Evolutionary conservation across 2,113 vertebrate species (phyloP).

Genomic region (Ochotona curzoniae): DNA sequence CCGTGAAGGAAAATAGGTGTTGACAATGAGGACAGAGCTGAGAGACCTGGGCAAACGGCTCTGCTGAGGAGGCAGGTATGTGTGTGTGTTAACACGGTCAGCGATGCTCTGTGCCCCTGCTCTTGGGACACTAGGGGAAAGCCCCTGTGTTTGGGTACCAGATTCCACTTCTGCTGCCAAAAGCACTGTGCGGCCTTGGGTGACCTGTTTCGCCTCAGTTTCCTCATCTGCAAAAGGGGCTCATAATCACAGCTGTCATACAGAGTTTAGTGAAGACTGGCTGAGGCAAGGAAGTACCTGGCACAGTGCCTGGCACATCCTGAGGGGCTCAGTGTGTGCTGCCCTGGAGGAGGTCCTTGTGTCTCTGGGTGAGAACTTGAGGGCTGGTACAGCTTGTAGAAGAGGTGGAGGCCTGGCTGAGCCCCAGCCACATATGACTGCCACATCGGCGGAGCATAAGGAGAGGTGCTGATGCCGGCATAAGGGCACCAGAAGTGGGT

Average conservation of each 20-base stretch:
- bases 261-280: background rate
- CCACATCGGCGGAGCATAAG: background rate
- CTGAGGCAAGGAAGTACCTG: background rate
- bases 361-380: background rate
- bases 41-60: background rate
- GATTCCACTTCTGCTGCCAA: background rate
- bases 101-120: background rate
- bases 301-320: background rate
- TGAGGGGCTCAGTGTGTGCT: background rate
- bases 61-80: background rate
- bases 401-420: background rate
- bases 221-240: background rate
- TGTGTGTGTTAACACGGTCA: background rate
- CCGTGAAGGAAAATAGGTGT: conserved; percentile 91
- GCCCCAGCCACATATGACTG: background rate
- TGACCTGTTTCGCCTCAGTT: background rate
- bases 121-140: background rate
- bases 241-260: background rate
- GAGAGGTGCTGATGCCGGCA: background rate
- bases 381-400: background rate
- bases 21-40: conserved; percentile 83
- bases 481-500: fast-evolving
- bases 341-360: background rate
- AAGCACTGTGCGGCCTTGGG: background rate
- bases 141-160: background rate